A percentile compares a stretch with the other conserved stretches of the same genome.
These are phyloP conservation scores for Pseudomyrmex flavicornis DNA, from an alignment of 1,140 invertebrate species.

Conservation along the genomic window DNA sequence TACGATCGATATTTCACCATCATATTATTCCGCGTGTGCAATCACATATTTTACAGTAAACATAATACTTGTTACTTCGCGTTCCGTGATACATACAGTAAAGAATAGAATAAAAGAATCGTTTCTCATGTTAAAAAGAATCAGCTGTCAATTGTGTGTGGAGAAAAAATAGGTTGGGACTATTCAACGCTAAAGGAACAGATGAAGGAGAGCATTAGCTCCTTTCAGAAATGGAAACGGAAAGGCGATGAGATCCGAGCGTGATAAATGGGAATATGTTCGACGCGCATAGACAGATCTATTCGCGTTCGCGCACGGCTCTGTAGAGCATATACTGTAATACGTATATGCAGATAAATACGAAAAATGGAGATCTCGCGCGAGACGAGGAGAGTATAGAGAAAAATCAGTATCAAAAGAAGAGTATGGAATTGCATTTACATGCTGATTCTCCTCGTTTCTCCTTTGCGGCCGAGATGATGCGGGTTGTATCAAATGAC, in stretches of 20 bases:
- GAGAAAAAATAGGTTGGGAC: constrained; percentile 9
- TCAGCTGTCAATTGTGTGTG: constrained; percentile 24
- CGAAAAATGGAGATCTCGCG: constrained; percentile 45
- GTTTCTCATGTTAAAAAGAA: constrained; percentile 31
- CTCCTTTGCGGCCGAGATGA: background rate
- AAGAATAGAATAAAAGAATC: constrained; percentile 17
- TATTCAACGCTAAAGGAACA: constrained; percentile 36
- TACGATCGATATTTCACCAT: constrained; percentile 21
- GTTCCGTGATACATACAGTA: background rate
- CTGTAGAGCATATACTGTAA: background rate
- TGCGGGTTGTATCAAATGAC: constrained; percentile 59
- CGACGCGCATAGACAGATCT: constrained; percentile 38
- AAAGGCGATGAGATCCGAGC: constrained; percentile 12
- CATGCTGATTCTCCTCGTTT: constrained; percentile 20
- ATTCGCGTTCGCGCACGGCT: constrained; percentile 15
- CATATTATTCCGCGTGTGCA: background rate
- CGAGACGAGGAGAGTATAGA: constrained; percentile 8
- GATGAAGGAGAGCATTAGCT: constrained; percentile 57
- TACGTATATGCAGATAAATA: constrained; percentile 42
- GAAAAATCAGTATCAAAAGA: constrained; percentile 67
- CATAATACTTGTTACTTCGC: constrained; percentile 6
- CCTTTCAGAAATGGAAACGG: constrained; percentile 47
- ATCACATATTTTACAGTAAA: constrained; percentile 29
- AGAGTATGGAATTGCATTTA: constrained; percentile 71
- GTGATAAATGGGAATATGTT: constrained; percentile 60